Base-by-base conservation (phyloP, 2,113 vertebrate genomes). In the Merops nubicus region DNA sequence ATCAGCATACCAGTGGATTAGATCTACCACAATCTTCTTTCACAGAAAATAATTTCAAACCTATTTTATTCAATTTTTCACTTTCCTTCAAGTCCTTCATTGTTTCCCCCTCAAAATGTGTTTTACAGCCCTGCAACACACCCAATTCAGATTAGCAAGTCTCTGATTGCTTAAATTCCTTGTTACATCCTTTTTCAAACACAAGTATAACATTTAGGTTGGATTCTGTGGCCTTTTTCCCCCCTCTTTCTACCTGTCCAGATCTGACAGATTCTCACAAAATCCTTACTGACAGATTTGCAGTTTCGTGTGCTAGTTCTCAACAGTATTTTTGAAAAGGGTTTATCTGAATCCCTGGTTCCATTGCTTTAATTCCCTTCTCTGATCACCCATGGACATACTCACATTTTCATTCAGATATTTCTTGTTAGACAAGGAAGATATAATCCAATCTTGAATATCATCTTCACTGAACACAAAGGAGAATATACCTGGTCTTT, bases 311-410 rank as follows among this genome's bases (percentile, higher is more conserved):
- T 76, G 57, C 17, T 47, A 19, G 15, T 59, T 96, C 38, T 63
- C 57, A 47, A 54, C 6, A 43, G 33, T 6, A 34, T 21, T 63
- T 85, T 72, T 88, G 22, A 47, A 76, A 22, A 76, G 11, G 14
- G 9, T 7, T 36, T 81, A 7, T 60, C 64, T 42, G 42, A 14
- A n/a, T 12, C 4, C 11, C 25, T 0, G 1, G 1, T 22, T 79
- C 12, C 4, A 6, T 53, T 72, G n/a, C 34, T 78, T 83, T 33
- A 50, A 59, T 82, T 72, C 38, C 15, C 5, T 63, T 91, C 23
- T 34, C 5, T 68, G 22, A 67, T 68, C 43, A 47, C 33, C 38
- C 8, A 1, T 50, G 17, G 45, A 43, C 56, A 22, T 38, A 45
- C 8, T 60, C 33, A 42, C 15, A 47, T 70, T 94, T 59, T 47